A percentile compares a stretch with the other conserved stretches of the same genome.
Evolutionary conservation across 2,113 vertebrate genomes (phyloP).

Genomic region (Tiliqua scincoides): DNA sequence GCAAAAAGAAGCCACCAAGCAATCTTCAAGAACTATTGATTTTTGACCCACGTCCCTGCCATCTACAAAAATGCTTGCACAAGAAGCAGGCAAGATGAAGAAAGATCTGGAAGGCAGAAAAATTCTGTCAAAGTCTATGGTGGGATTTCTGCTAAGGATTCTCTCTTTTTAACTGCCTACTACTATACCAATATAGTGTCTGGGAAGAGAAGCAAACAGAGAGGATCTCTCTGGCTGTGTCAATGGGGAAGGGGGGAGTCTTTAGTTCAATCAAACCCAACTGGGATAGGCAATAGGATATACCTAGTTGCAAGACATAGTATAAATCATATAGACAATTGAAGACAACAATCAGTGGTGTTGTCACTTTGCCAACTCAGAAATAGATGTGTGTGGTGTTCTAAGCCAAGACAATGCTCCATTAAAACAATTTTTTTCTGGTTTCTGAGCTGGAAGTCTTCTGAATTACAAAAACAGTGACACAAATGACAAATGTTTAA

Average conservation of each 20-base stretch:
- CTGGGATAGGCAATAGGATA: background rate
- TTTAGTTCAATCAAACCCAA: background rate
- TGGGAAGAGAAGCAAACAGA: background rate
- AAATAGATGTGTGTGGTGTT: background rate
- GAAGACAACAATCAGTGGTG: background rate
- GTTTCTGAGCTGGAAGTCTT: background rate
- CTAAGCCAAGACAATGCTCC: background rate
- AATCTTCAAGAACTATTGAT: constrained; percentile 11
- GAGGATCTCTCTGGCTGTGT: background rate
- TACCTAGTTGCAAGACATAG: background rate
- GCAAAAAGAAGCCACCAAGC: background rate
- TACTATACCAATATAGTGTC: background rate
- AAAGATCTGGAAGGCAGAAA: background rate
- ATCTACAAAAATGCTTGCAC: background rate
- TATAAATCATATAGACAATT: background rate
- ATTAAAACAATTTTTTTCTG: background rate
- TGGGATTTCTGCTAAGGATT: background rate
- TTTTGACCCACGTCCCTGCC: background rate
- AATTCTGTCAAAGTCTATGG: background rate
- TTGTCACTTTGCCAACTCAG: background rate
- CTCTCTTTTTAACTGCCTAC: background rate
- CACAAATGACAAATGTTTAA: background rate
- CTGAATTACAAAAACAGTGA: background rate
- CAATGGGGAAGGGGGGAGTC: background rate
- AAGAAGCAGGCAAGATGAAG: background rate